These are phyloP conservation scores for Pristionchus arcanus DNA, from an alignment of 2,888 invertebrate genomes.

Conservation along the genomic window DNA sequence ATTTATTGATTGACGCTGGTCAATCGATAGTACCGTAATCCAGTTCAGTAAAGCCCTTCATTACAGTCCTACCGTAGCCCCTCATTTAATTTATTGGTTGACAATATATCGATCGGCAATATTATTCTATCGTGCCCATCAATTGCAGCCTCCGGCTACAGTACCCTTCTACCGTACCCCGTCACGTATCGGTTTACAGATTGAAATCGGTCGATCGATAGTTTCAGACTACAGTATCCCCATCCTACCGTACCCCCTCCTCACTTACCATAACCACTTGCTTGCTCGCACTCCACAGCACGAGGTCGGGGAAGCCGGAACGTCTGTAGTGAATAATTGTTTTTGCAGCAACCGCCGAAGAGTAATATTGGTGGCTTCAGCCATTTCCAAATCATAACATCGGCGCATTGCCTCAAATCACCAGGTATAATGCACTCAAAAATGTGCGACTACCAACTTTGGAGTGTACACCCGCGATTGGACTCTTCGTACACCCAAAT, in stretches of 20 bases:
- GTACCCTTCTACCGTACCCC: neutral
- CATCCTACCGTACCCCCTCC: slow-evolving; percentile 7
- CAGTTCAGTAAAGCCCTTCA: too few relatives aligned
- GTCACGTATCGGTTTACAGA: neutral
- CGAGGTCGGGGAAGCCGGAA: slow-evolving; percentile 53
- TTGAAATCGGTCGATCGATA: neutral
- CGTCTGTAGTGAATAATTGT: slow-evolving; percentile 22
- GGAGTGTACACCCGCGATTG: neutral
- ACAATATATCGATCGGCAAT: too few relatives aligned
- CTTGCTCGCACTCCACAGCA: slow-evolving; percentile 46
- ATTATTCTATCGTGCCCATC: too few relatives aligned
- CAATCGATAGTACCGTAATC: neutral
- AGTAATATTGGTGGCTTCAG: neutral
- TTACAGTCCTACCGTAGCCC: too few relatives aligned
- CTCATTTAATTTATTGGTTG: too few relatives aligned
- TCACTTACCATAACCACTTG: slow-evolving; percentile 22
- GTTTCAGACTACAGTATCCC: neutral
- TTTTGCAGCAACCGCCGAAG: neutral
- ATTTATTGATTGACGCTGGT: neutral
- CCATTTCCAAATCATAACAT: neutral
- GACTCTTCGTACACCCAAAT: too few relatives aligned
- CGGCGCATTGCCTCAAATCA: neutral
- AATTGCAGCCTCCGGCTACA: too few relatives aligned
- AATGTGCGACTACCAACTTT: neutral
- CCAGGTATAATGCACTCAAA: neutral